Percentiles rank a stretch among this genome's conserved stretches.
These are phyloP conservation scores for Barypeithes pellucidus DNA, from an alignment of 2,888 invertebrate species.

Conservation along the genomic window DNA sequence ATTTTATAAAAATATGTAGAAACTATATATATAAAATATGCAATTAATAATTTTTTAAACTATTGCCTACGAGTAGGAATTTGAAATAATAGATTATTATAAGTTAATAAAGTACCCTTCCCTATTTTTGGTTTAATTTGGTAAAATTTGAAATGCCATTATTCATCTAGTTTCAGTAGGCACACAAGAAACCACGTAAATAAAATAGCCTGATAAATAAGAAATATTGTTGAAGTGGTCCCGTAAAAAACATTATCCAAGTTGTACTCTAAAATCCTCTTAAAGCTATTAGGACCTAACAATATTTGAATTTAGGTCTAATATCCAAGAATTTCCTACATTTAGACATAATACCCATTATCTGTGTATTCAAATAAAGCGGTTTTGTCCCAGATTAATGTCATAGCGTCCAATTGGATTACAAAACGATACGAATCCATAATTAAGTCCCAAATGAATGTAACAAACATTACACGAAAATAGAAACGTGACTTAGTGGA, in stretches of 20 bases:
- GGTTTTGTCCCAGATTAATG: slow-evolving; percentile 31
- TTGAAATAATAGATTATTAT: too few relatives aligned
- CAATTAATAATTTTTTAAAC: too few relatives aligned
- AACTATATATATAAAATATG: too few relatives aligned
- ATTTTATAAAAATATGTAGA: too few relatives aligned
- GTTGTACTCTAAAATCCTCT: background rate
- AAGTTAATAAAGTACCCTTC: too few relatives aligned
- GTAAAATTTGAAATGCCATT: too few relatives aligned
- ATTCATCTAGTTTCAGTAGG: too few relatives aligned
- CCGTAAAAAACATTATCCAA: background rate
- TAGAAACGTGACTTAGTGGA: slow-evolving; percentile 1
- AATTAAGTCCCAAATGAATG: slow-evolving; percentile 25
- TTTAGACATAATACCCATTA: slow-evolving; percentile 25
- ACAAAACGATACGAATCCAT: slow-evolving; percentile 24
- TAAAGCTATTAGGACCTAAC: slow-evolving; percentile 7
- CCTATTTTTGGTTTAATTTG: too few relatives aligned
- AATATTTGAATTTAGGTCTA: background rate
- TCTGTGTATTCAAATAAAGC: slow-evolving; percentile 34
- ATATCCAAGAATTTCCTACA: slow-evolving; percentile 10
- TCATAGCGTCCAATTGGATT: slow-evolving; percentile 18
- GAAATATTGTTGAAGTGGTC: background rate
- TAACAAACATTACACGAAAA: slow-evolving; percentile 11
- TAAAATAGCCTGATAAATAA: background rate
- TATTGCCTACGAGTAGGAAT: too few relatives aligned
- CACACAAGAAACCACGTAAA: too few relatives aligned